Conservation (phyloP, 2,888 invertebrate genomes). For the Oscheius sp. region DNA sequence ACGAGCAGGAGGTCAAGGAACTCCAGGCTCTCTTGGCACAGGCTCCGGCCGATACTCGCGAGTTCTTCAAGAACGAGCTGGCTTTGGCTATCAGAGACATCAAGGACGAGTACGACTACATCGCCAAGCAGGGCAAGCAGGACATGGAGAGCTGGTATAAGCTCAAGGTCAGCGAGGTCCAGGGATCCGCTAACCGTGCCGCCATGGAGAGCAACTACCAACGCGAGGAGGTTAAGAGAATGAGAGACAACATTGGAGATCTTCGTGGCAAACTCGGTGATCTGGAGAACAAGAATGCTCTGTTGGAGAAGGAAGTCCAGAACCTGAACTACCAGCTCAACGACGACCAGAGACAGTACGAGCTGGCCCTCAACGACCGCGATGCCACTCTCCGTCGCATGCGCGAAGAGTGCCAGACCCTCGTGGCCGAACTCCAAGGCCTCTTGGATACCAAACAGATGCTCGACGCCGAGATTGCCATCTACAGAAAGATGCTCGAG, state of each 20-base stretch:
- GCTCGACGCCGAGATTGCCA: slow-evolving; percentile 78
- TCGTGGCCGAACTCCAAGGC: slow-evolving; percentile 72
- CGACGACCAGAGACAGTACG: slow-evolving; percentile 75
- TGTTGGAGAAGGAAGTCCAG: slow-evolving; percentile 69
- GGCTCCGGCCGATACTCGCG: slow-evolving; percentile 73
- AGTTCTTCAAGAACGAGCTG: slow-evolving; percentile 77
- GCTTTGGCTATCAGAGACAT: slow-evolving; percentile 76
- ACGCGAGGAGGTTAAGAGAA: slow-evolving; percentile 73
- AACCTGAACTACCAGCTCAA: slow-evolving; percentile 74
- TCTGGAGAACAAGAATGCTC: slow-evolving; percentile 63
- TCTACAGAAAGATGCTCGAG: slow-evolving; percentile 78
- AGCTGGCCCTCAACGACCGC: slow-evolving; percentile 74
- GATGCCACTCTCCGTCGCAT: slow-evolving; percentile 74
- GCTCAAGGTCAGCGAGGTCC: slow-evolving; percentile 75
- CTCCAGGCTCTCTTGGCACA: slow-evolving; percentile 72
- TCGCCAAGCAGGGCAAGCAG: slow-evolving; percentile 74
- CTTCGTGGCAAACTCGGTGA: slow-evolving; percentile 59
- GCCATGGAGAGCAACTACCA: slow-evolving; percentile 77
- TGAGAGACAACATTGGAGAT: slow-evolving; percentile 57
- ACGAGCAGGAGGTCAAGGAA: slow-evolving; percentile 74
- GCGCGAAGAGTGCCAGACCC: slow-evolving; percentile 74
- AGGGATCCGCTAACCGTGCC: slow-evolving; percentile 73
- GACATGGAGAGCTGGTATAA: slow-evolving; percentile 78
- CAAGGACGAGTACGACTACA: slow-evolving; percentile 76
- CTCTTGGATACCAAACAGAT: slow-evolving; percentile 77